phyloP scores from a whole-genome alignment of 2,797 vertebrate species.

The Phoxinus dragarum region DNA sequence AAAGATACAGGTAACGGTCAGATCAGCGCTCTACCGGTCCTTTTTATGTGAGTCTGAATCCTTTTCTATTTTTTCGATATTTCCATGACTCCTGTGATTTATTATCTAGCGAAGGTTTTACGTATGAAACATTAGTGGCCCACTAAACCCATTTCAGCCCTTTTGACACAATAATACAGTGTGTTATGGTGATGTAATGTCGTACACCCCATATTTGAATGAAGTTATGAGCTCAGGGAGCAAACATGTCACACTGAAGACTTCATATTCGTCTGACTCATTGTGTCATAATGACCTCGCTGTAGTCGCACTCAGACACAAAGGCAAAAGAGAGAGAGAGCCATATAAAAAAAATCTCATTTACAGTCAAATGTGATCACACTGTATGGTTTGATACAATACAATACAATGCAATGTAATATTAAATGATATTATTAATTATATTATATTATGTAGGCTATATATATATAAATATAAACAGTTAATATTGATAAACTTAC shows the following conservation, averaged over 20 bases:
- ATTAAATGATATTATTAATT: too few relatives aligned
- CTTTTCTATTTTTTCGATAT: slow-evolving; percentile 10
- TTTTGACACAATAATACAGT: slow-evolving; percentile 34
- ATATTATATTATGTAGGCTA: too few relatives aligned
- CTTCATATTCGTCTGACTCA: slow-evolving; percentile 45
- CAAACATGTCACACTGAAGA: slow-evolving; percentile 29
- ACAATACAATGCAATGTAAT: too few relatives aligned
- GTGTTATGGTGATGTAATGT: slow-evolving; percentile 46
- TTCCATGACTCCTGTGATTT: not conserved
- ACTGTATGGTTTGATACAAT: too few relatives aligned
- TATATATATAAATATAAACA: not conserved
- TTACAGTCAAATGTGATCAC: not conserved
- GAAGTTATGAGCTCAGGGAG: slow-evolving; percentile 36
- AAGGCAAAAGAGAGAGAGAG: not conserved
- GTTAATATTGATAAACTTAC: not conserved
- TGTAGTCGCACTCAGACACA: slow-evolving; percentile 1
- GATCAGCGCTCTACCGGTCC: slow-evolving; percentile 36
- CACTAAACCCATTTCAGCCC: slow-evolving; percentile 23
- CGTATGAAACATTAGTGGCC: slow-evolving; percentile 5
- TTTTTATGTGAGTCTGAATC: slow-evolving; percentile 29
- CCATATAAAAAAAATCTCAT: not conserved
- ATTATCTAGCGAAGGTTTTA: slow-evolving; percentile 28
- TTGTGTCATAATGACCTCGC: slow-evolving; percentile 14
- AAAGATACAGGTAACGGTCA: slow-evolving; percentile 46
- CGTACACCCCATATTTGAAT: slow-evolving; percentile 28